Evolutionary conservation across 2,113 vertebrate species (phyloP).

Genomic region (Sinocyclocheilus maitianheensis): DNA sequence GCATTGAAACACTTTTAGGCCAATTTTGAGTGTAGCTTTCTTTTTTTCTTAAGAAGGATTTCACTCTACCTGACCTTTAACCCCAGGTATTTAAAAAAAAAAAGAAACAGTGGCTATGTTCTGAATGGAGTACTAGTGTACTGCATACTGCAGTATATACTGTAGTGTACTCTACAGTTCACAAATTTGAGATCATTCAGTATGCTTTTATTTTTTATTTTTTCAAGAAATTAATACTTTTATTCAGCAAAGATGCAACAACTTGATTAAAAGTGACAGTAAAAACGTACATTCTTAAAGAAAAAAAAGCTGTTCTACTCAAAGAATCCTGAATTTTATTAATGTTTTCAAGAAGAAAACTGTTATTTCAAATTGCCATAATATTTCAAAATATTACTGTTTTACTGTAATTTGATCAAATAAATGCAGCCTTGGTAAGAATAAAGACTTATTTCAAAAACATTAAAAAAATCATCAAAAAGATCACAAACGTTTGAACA

Average conservation of each 20-base stretch:
- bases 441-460: not conserved
- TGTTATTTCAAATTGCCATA: not conserved
- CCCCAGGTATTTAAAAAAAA: not conserved
- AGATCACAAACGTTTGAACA: not conserved
- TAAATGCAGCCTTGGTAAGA: not conserved
- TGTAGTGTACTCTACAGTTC: not conserved
- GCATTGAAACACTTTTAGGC: not conserved
- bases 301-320: not conserved
- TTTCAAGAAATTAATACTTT: not conserved
- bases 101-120: not conserved
- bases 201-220: not conserved
- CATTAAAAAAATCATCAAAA: too few species aligned
- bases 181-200: not conserved
- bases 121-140: not conserved
- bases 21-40: not conserved
- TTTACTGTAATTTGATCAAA: not conserved
- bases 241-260: not conserved
- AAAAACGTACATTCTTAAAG: not conserved
- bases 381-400: not conserved
- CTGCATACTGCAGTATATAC: not conserved
- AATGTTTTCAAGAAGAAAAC: not conserved
- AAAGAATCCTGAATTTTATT: not conserved
- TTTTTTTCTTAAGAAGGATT: slow-evolving; percentile 3
- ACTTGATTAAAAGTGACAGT: not conserved
- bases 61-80: slow-evolving; percentile 8